Evolutionary conservation across 2,888 invertebrate species (phyloP).

Genomic region (Gibbula magus): DNA sequence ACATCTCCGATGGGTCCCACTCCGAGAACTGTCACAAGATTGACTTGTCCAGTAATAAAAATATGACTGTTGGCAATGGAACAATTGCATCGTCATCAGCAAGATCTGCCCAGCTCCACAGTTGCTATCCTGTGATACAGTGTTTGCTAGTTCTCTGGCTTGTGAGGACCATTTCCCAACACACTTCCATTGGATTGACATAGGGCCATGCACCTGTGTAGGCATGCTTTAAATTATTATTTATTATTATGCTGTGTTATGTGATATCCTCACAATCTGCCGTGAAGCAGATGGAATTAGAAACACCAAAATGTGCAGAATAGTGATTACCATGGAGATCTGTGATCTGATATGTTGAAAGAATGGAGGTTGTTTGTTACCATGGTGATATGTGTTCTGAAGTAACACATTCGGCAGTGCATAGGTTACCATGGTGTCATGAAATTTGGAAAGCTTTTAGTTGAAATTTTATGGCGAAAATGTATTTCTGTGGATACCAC

Average conservation of each 20-base stretch:
- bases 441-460: no score
- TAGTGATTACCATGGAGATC: no score
- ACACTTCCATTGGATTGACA: constrained; percentile 24
- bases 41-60: constrained; percentile 6
- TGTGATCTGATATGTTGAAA: no score
- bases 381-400: no score
- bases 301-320: no score
- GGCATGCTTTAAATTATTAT: constrained; percentile 21
- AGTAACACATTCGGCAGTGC: no score
- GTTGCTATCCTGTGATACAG: constrained; percentile 15
- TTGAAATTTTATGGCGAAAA: no score
- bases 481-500: no score
- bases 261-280: constrained; percentile 24
- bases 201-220: constrained; percentile 11
- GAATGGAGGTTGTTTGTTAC: no score
- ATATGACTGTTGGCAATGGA: not conserved
- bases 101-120: not conserved
- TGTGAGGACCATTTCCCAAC: constrained; percentile 21
- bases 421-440: no score
- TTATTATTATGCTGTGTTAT: constrained; percentile 29
- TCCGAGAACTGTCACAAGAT: constrained; percentile 22
- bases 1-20: not conserved
- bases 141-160: not conserved
- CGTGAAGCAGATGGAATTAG: not conserved
- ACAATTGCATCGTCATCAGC: constrained; percentile 2